phyloP scores from a whole-genome alignment of 2,113 vertebrate species.

The Boulengeromyrus knoepffleri region DNA sequence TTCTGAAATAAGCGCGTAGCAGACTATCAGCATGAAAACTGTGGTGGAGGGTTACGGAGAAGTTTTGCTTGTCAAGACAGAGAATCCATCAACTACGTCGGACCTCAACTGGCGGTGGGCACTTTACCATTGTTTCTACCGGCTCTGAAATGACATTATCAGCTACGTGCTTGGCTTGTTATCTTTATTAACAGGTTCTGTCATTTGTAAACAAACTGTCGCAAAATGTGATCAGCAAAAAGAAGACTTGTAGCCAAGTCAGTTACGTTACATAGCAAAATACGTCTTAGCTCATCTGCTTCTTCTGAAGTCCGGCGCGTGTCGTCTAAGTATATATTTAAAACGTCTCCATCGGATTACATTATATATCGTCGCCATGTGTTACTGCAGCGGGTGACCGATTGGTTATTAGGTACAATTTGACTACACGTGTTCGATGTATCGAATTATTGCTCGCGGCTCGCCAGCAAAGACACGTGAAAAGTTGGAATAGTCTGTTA shows the following conservation, averaged over 20 bases:
- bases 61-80: slow-evolving; percentile 34
- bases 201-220: background rate
- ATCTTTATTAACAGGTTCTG: background rate
- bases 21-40: slow-evolving; percentile 50
- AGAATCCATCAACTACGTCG: slow-evolving; percentile 23
- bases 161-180: background rate
- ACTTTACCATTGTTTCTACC: background rate
- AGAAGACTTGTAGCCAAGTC: background rate
- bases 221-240: background rate
- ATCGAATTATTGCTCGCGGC: background rate
- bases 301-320: background rate
- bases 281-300: background rate
- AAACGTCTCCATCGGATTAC: background rate
- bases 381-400: background rate
- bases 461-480: background rate
- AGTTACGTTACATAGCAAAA: background rate
- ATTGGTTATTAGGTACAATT: background rate
- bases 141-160: background rate
- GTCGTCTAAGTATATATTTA: background rate
- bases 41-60: slow-evolving; percentile 47
- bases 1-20: slow-evolving; percentile 35
- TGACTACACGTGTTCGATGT: background rate
- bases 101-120: slow-evolving; percentile 33
- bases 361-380: background rate
- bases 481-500: background rate